These are phyloP conservation scores for Aphrocallistes beatrix DNA, from an alignment of 37 sponge, comb jelly and placozoan genomes.

Conservation along the genomic window DNA sequence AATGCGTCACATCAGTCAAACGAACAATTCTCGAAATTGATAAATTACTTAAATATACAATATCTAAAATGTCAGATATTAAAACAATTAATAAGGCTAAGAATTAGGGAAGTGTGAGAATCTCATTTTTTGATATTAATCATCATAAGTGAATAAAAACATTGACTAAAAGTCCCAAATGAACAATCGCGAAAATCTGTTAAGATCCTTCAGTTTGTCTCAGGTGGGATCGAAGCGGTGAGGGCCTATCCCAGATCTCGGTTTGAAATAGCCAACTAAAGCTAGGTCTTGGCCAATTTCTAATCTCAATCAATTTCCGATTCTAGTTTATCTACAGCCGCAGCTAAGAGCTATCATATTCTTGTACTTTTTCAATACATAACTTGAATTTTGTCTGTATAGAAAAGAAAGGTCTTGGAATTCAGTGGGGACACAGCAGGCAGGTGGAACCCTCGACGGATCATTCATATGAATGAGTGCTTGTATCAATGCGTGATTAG, in stretches of 20 bases:
- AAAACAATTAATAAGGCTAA: neutral
- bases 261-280: neutral
- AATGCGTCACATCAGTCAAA: too few species aligned
- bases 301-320: neutral
- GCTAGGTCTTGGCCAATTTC: neutral
- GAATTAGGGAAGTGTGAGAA: neutral
- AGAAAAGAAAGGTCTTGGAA: neutral
- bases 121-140: neutral
- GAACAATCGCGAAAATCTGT: neutral
- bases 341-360: constrained; percentile 16
- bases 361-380: neutral
- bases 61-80: too few species aligned
- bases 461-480: neutral
- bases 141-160: constrained; percentile 18
- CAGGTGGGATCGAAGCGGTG: neutral
- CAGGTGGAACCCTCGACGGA: neutral
- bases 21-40: too few species aligned
- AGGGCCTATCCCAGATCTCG: too few species aligned
- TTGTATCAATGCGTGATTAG: neutral
- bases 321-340: neutral
- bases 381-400: neutral
- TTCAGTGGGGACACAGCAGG: neutral
- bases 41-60: too few species aligned
- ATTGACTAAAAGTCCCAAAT: constrained; percentile 12
- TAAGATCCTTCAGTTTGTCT: neutral